phyloP scores from a whole-genome alignment of 2,888 invertebrate genomes.

The Ophion obscuratus region DNA sequence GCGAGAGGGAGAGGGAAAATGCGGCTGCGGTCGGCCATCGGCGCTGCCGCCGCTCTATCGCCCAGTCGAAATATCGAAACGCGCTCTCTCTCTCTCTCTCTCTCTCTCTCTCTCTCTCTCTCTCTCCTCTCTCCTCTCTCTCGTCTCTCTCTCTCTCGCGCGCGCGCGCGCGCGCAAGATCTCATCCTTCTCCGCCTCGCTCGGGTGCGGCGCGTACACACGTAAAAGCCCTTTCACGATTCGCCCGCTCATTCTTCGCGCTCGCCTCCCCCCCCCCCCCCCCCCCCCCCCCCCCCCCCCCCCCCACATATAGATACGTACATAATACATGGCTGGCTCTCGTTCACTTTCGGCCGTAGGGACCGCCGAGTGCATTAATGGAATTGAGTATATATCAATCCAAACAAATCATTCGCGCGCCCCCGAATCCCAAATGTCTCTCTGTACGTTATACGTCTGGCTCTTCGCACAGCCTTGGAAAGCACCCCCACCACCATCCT shows the following conservation, averaged over 20 bases:
- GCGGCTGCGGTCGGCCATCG: background rate
- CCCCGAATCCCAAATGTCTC: constrained; percentile 45
- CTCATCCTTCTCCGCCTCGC: constrained; percentile 5
- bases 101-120: no score
- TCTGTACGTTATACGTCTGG: constrained; percentile 5
- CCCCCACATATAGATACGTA: background rate
- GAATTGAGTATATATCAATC: constrained; percentile 68
- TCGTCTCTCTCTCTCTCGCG: no score
- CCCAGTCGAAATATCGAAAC: no score
- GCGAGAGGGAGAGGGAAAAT: background rate
- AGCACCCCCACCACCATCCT: background rate
- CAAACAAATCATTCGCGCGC: constrained; percentile 64
- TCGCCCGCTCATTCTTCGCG: no score
- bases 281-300: no score
- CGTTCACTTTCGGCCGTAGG: constrained; percentile 60
- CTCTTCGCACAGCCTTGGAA: background rate
- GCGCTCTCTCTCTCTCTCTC: no score
- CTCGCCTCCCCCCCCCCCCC: no score
- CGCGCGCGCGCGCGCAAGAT: background rate
- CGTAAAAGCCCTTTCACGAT: constrained; percentile 36
- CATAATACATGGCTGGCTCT: constrained; percentile 46
- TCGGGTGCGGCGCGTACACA: constrained; percentile 10
- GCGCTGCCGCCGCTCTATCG: no score
- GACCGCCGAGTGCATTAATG: constrained; percentile 64
- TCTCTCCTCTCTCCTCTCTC: no score